Conservation (phyloP, 2,888 invertebrate species). For the Spicauda simplicius region DNA sequence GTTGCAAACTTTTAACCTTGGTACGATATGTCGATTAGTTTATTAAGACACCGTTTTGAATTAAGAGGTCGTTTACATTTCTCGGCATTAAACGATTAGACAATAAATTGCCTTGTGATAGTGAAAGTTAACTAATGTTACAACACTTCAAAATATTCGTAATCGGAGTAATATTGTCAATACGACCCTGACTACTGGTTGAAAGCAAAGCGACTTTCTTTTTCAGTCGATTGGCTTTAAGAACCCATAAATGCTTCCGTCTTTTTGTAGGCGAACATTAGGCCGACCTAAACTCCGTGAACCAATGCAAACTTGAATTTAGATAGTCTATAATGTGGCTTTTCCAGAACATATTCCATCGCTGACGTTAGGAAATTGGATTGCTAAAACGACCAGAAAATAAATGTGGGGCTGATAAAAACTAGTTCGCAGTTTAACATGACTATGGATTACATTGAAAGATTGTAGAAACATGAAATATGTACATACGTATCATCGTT, state of each 20-base stretch:
- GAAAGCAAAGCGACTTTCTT: not conserved
- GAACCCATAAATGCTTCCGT: slow-evolving; percentile 7
- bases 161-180: not conserved
- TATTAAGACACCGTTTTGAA: not conserved
- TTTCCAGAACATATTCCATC: slow-evolving; percentile 1
- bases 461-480: too few relatives aligned
- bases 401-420: too few relatives aligned
- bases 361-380: not conserved
- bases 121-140: not conserved
- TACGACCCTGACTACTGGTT: not conserved
- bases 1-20: not conserved
- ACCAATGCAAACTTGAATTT: slow-evolving; percentile 9
- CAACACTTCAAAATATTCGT: not conserved
- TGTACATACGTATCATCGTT: too few relatives aligned
- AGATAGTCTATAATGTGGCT: slow-evolving; percentile 7
- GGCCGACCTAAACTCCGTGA: not conserved
- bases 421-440: too few relatives aligned
- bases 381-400: slow-evolving; percentile 6
- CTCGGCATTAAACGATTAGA: not conserved
- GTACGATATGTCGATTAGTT: not conserved
- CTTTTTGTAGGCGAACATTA: slow-evolving; percentile 9
- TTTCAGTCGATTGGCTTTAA: slow-evolving; percentile 10
- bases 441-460: too few relatives aligned
- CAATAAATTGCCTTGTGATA: not conserved
- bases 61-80: not conserved